Conservation (phyloP, 2,888 invertebrate genomes). For the Phrixothrix hirtus region DNA sequence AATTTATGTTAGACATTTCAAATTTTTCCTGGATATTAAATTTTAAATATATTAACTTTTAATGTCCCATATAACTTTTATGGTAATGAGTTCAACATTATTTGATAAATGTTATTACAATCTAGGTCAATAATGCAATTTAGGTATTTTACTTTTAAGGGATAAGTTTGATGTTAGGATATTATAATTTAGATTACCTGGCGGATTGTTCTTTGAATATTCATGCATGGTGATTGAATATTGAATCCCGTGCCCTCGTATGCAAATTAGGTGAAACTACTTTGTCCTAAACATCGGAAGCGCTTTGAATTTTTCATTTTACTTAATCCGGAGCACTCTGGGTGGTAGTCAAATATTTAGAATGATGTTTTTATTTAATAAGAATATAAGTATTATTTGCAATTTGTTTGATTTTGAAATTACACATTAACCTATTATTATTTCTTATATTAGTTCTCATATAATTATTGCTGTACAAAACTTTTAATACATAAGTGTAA, state of each 20-base stretch:
- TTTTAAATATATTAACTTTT: too few relatives aligned
- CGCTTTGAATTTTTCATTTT: conserved; percentile 32
- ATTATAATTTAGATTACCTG: conserved; percentile 29
- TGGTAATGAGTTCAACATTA: too few relatives aligned
- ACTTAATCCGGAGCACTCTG: conserved; percentile 14
- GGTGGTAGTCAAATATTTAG: conserved; percentile 15
- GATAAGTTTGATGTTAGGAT: conserved; percentile 19
- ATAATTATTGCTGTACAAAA: background rate
- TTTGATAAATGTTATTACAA: too few relatives aligned
- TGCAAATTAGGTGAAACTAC: conserved; percentile 28
- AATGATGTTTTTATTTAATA: conserved; percentile 17
- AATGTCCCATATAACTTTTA: too few relatives aligned
- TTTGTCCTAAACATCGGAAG: conserved; percentile 26
- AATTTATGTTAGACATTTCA: too few relatives aligned
- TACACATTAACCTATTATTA: too few relatives aligned
- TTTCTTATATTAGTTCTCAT: too few relatives aligned
- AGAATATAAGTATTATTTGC: background rate
- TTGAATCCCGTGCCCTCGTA: conserved; percentile 26
- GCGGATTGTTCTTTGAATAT: conserved; percentile 31
- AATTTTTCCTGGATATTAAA: too few relatives aligned
- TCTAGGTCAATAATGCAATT: background rate
- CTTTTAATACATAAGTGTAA: too few relatives aligned
- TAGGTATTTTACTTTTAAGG: conserved; percentile 1
- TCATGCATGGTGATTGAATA: conserved; percentile 31
- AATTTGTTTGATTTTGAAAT: background rate